These are phyloP conservation scores for Tragelaphus imberbis DNA, from an alignment of 2,113 vertebrate genomes.

Conservation along the genomic window DNA sequence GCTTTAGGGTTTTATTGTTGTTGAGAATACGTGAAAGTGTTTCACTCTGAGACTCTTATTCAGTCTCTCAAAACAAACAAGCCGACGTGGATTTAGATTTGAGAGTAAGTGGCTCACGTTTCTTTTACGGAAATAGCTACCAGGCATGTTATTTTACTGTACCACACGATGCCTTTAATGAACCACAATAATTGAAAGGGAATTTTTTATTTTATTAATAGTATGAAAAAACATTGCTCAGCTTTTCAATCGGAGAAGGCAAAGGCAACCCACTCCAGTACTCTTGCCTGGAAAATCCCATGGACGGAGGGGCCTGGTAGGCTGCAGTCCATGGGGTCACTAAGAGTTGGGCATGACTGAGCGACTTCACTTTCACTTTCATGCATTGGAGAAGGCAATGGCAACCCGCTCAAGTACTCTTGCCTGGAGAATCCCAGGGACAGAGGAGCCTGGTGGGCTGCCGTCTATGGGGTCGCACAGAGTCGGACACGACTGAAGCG, in stretches of 20 bases:
- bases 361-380: no score
- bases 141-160: neutral
- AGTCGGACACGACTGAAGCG: no score
- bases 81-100: neutral
- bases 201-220: neutral
- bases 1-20: neutral
- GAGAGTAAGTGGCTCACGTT: neutral
- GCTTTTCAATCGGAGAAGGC: neutral
- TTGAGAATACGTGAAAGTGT: neutral
- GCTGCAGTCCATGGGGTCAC: no score
- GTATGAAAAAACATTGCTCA: neutral
- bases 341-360: no score
- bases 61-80: conserved; percentile 4
- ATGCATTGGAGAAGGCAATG: no score
- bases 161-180: neutral
- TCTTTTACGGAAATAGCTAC: neutral
- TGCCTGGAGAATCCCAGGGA: no score
- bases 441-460: no score
- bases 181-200: neutral
- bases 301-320: no score
- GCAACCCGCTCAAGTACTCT: no score
- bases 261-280: no score
- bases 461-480: no score
- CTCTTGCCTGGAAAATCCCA: no score
- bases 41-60: neutral